These are phyloP conservation scores for Drosophila sechellia DNA, from an alignment of 1,140 invertebrate genomes.

Conservation along the genomic window DNA sequence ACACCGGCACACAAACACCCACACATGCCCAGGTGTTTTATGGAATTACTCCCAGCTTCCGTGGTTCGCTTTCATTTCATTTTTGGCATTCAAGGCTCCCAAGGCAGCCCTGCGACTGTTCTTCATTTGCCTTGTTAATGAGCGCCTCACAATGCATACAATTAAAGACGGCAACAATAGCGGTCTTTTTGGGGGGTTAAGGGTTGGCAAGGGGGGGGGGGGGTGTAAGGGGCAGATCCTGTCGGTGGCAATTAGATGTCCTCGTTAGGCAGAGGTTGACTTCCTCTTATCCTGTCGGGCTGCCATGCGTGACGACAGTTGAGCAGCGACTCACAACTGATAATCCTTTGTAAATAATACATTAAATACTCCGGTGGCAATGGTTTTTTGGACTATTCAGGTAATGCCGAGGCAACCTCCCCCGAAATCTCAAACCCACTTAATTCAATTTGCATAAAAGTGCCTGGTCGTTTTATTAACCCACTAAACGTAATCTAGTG, in stretches of 20 bases:
- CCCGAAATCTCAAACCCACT: slow-evolving; percentile 41
- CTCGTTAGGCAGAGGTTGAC: slow-evolving; percentile 71
- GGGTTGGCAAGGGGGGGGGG: neutral
- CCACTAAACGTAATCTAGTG: slow-evolving; percentile 77
- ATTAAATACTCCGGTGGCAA: slow-evolving; percentile 53
- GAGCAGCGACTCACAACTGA: slow-evolving; percentile 14
- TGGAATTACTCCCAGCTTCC: slow-evolving; percentile 32
- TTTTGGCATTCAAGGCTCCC: slow-evolving; percentile 46
- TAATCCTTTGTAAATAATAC: slow-evolving; percentile 80
- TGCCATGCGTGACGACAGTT: slow-evolving; percentile 60
- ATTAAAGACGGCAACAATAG: slow-evolving; percentile 68
- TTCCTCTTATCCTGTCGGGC: slow-evolving; percentile 61
- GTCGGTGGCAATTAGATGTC: slow-evolving; percentile 67
- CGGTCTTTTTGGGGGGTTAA: slow-evolving; percentile 14
- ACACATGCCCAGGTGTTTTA: slow-evolving; percentile 50
- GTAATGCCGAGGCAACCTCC: neutral
- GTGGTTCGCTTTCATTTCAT: slow-evolving; percentile 42
- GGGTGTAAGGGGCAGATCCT: no score
- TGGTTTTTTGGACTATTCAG: slow-evolving; percentile 18
- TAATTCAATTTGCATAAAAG: slow-evolving; percentile 79
- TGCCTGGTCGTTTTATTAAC: slow-evolving; percentile 75
- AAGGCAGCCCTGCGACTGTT: slow-evolving; percentile 55
- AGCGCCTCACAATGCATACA: slow-evolving; percentile 73
- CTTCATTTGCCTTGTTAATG: slow-evolving; percentile 79
- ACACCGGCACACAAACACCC: neutral